Conservation (phyloP, 2,797 vertebrate genomes). For the Hafferia zeledoni region DNA sequence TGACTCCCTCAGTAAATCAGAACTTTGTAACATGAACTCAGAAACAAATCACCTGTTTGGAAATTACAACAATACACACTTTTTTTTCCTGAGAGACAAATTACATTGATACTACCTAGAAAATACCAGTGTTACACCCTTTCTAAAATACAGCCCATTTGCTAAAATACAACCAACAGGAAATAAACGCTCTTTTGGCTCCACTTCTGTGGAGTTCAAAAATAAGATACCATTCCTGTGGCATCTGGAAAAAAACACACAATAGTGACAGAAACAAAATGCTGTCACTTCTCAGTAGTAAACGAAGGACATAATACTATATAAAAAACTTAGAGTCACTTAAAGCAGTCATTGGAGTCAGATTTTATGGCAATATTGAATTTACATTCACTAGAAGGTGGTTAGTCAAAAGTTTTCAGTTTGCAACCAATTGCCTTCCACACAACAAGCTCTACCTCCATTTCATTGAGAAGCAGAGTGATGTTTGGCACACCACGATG, state of each 20-base stretch:
- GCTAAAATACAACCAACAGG: neutral
- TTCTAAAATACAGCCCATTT: neutral
- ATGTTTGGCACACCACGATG: neutral
- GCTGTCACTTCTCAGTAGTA: neutral
- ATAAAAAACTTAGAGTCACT: neutral
- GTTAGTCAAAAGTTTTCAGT: neutral
- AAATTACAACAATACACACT: conserved; percentile 38
- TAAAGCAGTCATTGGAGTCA: neutral
- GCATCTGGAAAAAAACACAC: neutral
- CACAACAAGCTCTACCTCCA: accelerated
- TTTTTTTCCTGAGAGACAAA: neutral
- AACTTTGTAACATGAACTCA: neutral
- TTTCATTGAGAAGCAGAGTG: neutral
- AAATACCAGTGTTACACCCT: neutral
- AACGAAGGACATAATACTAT: neutral
- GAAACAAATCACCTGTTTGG: neutral
- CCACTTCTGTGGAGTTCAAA: neutral
- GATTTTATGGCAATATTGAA: neutral
- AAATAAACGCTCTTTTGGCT: neutral
- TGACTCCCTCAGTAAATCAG: neutral
- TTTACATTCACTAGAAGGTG: neutral
- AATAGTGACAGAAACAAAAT: neutral
- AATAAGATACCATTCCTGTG: neutral
- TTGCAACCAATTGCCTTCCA: neutral
- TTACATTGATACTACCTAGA: neutral